A percentile compares a stretch with the other conserved stretches of the same genome.
Conservation (phyloP, 2,797 vertebrate species). For the Urocyon cinereoargenteus region DNA sequence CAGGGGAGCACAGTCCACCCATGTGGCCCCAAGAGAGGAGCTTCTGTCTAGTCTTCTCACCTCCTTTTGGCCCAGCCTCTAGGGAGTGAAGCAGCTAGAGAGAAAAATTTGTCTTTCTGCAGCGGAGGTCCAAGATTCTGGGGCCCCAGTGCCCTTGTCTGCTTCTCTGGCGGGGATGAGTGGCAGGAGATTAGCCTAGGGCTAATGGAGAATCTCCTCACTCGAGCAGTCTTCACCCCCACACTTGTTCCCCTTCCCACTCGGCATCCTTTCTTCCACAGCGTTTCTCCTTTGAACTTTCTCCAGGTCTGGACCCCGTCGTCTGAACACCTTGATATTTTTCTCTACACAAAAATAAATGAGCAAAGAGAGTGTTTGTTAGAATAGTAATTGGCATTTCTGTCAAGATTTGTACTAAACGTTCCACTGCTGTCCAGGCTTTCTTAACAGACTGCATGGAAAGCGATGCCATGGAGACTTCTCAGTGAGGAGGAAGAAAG, state of each 20-base stretch:
- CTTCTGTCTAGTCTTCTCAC: slow-evolving; percentile 84
- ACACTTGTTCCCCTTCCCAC: background rate
- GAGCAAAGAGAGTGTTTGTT: background rate
- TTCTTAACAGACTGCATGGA: background rate
- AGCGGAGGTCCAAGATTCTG: background rate
- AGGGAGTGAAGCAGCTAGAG: slow-evolving; percentile 28
- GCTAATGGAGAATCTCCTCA: rapidly evolving
- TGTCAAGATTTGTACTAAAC: slow-evolving; percentile 39
- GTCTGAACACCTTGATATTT: background rate
- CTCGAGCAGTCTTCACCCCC: rapidly evolving
- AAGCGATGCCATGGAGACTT: background rate
- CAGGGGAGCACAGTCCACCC: background rate
- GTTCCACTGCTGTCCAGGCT: background rate
- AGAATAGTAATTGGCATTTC: background rate
- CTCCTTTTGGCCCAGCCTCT: slow-evolving; percentile 93
- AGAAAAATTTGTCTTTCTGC: slow-evolving; percentile 2
- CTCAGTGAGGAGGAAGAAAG: background rate
- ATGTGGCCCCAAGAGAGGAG: background rate
- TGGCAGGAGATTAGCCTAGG: background rate
- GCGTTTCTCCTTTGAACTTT: background rate
- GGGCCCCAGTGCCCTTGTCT: background rate
- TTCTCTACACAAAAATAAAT: slow-evolving; percentile 12
- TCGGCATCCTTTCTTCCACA: slow-evolving; percentile 64
- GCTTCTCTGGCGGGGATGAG: background rate
- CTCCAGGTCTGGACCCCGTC: background rate